Conservation (phyloP, 1,140 invertebrate genomes). For the Stenopsyche tienmushanensis region DNA sequence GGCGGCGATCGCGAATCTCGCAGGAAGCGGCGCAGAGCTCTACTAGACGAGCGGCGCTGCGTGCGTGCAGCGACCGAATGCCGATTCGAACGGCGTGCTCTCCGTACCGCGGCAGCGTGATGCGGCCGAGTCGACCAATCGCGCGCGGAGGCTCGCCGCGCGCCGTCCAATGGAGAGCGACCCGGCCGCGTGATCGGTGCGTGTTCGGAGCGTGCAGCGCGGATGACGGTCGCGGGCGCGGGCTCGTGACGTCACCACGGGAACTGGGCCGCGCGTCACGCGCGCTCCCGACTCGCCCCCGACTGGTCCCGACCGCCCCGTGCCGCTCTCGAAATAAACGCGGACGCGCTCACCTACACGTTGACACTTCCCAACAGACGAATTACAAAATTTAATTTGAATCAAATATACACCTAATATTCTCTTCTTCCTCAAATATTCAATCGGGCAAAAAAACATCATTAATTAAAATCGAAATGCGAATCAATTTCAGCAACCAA, state of each 20-base stretch:
- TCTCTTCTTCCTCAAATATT: too few relatives aligned
- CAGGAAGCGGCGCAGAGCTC: conserved; percentile 2
- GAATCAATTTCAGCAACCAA: too few relatives aligned
- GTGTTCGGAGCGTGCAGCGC: conserved; percentile 60
- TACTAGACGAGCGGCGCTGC: conserved; percentile 14
- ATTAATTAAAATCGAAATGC: too few relatives aligned
- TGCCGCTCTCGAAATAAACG: neutral
- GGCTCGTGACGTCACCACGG: conserved; percentile 55
- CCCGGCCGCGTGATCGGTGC: conserved; percentile 55
- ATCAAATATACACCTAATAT: too few relatives aligned
- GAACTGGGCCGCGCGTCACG: conserved; percentile 44
- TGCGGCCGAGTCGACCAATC: conserved; percentile 45
- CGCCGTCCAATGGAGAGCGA: conserved; percentile 52
- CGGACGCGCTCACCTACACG: neutral
- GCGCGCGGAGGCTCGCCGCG: conserved; percentile 47
- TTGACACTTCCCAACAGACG: too few relatives aligned
- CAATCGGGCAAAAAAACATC: too few relatives aligned
- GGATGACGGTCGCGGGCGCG: conserved; percentile 44
- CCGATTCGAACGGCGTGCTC: conserved; percentile 37
- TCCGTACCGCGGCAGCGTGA: conserved; percentile 43
- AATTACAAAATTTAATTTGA: too few relatives aligned
- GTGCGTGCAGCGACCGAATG: conserved; percentile 33
- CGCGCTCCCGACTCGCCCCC: conserved; percentile 49
- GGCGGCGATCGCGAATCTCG: neutral
- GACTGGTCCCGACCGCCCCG: neutral